Base-by-base conservation (phyloP, 53 echinoderm and acorn worm species). In the Paracentrotus lividus region DNA sequence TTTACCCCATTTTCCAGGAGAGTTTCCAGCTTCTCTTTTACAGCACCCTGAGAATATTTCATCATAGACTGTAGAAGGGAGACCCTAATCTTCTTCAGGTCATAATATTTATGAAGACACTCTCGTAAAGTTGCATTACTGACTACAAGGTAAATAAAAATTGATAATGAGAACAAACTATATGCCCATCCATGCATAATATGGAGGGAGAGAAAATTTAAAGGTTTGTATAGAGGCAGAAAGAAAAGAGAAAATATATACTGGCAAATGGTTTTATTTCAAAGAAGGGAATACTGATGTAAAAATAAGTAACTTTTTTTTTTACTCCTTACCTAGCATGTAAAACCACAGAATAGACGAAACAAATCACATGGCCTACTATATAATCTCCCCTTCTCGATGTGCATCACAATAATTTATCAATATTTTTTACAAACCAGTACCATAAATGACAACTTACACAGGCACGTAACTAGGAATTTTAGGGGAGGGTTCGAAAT, bases 1-100 rank as follows among this genome's bases (percentile, higher is more conserved):
- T 77, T 94, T 88, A 94, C 94, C 40, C 94, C 94, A 76, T 94
- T 88, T 55, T 75, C 47, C 21, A 94, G 42, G 40, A 94, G 88
- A 29, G 18, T 47, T 16, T 88, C 54, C 42, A 88, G 53, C 20
- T 72, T 88, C 54, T 69, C 29, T n/a, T 88, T 88, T 8, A 75
- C 55, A 4, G 4, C n/a, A 33, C n/a, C 88, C 9, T n/a, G 42
- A 0, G 87, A n/a, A 69, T 44, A 24, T 53, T n/a, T 88, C 40
- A 67, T 8, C 9, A 94, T 47, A 38, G 31, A 20, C 24, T 88
- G 55, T 49, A 94, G 4, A 26, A 94, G 42, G 15, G 87, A 69
- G 1, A 84, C 88, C n/a, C 88, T 55, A 0, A 94, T 44, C 55
- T 88, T 87, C 42, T 94, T 94, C 38, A 94, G 88, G n/a, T 94